Evolutionary conservation across 2,797 vertebrate genomes (phyloP).

Genomic region (Gastrophryne carolinensis): DNA sequence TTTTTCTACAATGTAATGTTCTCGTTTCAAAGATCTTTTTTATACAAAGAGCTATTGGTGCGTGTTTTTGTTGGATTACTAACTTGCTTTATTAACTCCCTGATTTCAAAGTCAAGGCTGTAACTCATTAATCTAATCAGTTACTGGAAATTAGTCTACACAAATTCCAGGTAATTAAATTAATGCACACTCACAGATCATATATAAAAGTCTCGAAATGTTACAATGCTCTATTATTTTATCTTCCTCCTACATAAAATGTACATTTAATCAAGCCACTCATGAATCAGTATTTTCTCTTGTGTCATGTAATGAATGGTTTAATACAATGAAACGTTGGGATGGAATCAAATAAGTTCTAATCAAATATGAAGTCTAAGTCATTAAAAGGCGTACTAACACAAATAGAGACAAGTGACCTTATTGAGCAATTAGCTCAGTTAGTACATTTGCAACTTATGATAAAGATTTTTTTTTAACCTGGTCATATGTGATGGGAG

Average conservation of each 20-base stretch:
- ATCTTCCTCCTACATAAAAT: conserved; percentile 16
- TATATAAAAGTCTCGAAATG: conserved; percentile 20
- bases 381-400: too few species aligned
- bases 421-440: too few species aligned
- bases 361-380: too few species aligned
- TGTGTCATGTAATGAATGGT: neutral
- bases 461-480: too few species aligned
- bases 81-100: conserved; percentile 40
- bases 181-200: neutral
- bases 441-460: too few species aligned
- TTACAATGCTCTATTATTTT: conserved; percentile 14
- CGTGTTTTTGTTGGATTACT: conserved; percentile 30
- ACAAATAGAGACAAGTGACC: too few species aligned
- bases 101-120: conserved; percentile 30
- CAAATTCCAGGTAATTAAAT: conserved; percentile 22
- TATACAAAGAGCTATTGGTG: neutral
- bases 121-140: conserved; percentile 37
- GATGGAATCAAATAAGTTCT: too few species aligned
- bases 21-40: conserved; percentile 12
- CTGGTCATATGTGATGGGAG: too few species aligned
- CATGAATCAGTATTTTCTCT: neutral
- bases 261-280: conserved; percentile 16
- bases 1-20: too few species aligned
- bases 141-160: conserved; percentile 18
- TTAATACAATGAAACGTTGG: neutral